These are phyloP conservation scores for Bombus balteatus DNA, from an alignment of 1,140 invertebrate genomes.

Conservation along the genomic window DNA sequence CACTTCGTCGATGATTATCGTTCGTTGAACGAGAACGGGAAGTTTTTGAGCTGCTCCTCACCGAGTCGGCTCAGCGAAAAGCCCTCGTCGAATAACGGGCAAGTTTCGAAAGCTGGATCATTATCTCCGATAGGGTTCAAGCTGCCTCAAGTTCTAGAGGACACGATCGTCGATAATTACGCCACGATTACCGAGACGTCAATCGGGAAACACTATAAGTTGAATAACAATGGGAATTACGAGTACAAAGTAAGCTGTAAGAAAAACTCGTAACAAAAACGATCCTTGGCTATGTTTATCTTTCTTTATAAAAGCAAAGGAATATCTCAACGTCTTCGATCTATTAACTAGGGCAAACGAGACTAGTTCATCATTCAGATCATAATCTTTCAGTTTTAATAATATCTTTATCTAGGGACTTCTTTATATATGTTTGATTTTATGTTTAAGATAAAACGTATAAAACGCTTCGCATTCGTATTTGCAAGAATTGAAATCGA, in stretches of 20 bases:
- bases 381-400: too few relatives aligned
- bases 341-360: too few relatives aligned
- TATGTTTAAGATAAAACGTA: too few relatives aligned
- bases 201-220: background rate
- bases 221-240: background rate
- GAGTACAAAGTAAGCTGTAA: slow-evolving; percentile 13
- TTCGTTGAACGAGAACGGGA: slow-evolving; percentile 14
- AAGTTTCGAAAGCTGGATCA: background rate
- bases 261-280: background rate
- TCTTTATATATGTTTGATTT: too few relatives aligned
- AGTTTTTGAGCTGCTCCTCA: slow-evolving; percentile 15
- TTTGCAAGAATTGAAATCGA: too few relatives aligned
- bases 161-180: background rate
- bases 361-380: too few relatives aligned
- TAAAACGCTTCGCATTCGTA: too few relatives aligned
- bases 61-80: background rate
- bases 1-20: background rate
- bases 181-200: background rate
- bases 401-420: too few relatives aligned
- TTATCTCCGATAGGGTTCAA: background rate
- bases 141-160: background rate
- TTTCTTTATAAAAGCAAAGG: background rate
- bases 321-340: background rate
- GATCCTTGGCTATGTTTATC: background rate
- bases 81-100: background rate